Evolutionary conservation across 1,140 invertebrate species (phyloP), one percentile per base, ranked within the genome.

Genomic region (Eueides isabella): DNA sequence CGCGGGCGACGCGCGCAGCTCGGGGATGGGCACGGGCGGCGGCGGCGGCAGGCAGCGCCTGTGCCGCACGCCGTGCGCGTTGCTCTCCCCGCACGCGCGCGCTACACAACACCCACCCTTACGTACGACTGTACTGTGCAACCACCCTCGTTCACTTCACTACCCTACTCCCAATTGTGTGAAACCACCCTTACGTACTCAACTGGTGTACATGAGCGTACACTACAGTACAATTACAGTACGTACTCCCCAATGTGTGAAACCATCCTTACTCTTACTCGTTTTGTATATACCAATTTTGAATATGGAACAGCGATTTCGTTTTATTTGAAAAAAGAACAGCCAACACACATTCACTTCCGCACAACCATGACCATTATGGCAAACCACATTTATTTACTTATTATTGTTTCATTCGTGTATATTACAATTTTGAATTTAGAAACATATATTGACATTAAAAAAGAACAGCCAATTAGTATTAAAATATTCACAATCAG

Each of bases 61-160:
- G 95, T 97, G 96, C 90, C 95, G 96, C 94, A 97, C 97, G 88
- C 97, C 97, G 92, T 97, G 96, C 94, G 94, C 95, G 96, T 97
- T 97, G 94, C 96, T 94, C 89, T 95, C 94, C 94, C 94, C 93
- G n/a, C 41, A 16, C 78, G 48, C 48, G 48, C 73, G 19, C 77
- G 74, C 79, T 76, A 80, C 80, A 84, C 77, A 66, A 71, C 70
- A 35, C 67, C n/a, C 73, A 68, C 73, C 69, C 35, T 66, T 44
- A 30, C 70, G 48, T 68, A 70, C 74, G 16, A 61, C 38, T 2
- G 31, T 61, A 38, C 66, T 66, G 62, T 19, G 30, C 33, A 3
- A 31, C 31, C 31, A 31, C 31, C 31, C 31, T 31, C 7, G 7
- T 7, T 31, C 7, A 31, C 31, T 31, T 31, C n/a, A n/a, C n/a